Percentiles rank a stretch among this genome's conserved stretches.
phyloP scores from a whole-genome alignment of 2,113 vertebrate genomes.

The Centrocercus urophasianus region DNA sequence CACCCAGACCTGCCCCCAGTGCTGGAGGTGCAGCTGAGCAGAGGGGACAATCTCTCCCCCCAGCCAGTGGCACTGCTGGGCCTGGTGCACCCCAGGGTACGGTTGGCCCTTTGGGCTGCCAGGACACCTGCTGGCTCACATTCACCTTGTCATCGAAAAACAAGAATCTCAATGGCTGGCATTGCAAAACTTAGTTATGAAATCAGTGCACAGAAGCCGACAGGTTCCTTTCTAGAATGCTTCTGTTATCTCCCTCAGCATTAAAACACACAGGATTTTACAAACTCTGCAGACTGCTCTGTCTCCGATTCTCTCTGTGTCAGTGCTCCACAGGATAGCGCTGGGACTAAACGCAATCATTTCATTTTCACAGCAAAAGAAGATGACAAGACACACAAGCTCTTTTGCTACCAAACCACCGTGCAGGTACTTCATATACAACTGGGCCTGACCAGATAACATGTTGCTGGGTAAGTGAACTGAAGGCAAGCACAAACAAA shows the following conservation, averaged over 20 bases:
- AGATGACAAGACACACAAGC: not conserved
- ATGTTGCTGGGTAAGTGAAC: fast-evolving
- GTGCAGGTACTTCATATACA: not conserved
- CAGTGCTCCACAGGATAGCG: not conserved
- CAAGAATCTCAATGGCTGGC: not conserved
- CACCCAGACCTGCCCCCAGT: too few species aligned
- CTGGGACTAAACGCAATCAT: not conserved
- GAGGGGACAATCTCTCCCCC: too few species aligned
- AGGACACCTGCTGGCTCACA: not conserved
- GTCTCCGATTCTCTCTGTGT: not conserved
- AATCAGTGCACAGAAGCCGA: not conserved
- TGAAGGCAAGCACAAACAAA: not conserved
- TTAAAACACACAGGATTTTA: not conserved
- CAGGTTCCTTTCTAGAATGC: not conserved
- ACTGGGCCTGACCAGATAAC: not conserved
- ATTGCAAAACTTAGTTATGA: not conserved
- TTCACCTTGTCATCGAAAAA: not conserved
- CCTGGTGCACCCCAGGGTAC: too few species aligned
- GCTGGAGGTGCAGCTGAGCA: too few species aligned
- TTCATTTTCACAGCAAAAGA: not conserved
- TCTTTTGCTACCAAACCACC: not conserved
- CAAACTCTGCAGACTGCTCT: not conserved
- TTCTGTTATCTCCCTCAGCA: not conserved
- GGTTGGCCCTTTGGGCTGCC: too few species aligned
- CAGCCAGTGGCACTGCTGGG: too few species aligned